Evolutionary conservation across 1,140 invertebrate species (phyloP).

Genomic region (Temnothorax longispinosus): DNA sequence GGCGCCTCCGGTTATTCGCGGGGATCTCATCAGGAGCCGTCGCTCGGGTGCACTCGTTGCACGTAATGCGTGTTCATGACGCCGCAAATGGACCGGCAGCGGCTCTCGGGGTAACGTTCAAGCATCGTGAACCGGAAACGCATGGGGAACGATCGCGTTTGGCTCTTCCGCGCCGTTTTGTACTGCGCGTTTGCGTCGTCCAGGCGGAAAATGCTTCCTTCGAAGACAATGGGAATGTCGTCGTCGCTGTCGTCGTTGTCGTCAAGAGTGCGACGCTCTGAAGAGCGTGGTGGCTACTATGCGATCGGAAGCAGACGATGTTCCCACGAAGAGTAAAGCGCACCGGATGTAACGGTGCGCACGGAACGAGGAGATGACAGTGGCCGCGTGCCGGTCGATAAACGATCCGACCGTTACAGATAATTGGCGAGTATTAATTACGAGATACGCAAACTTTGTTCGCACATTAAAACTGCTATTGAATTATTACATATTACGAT

Average conservation of each 20-base stretch:
- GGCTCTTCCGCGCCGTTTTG: slow-evolving; percentile 26
- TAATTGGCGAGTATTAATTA: slow-evolving; percentile 1
- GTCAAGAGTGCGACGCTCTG: slow-evolving; percentile 11
- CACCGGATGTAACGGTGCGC: slow-evolving; percentile 47
- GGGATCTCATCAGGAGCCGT: not conserved
- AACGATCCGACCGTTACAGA: not conserved
- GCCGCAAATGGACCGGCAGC: slow-evolving; percentile 45
- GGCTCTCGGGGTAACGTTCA: too few relatives aligned
- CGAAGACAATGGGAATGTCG: slow-evolving; percentile 16
- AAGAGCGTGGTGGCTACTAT: not conserved
- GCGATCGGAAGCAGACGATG: slow-evolving; percentile 30
- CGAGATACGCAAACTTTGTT: not conserved
- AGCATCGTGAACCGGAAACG: slow-evolving; percentile 14
- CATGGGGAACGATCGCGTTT: slow-evolving; percentile 14
- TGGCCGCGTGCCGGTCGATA: not conserved
- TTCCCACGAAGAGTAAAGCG: slow-evolving; percentile 24
- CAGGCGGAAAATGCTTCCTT: slow-evolving; percentile 26
- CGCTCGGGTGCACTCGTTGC: not conserved
- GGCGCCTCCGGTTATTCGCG: not conserved
- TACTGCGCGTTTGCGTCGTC: not conserved
- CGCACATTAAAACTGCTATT: not conserved
- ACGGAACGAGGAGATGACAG: not conserved
- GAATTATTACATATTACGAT: not conserved
- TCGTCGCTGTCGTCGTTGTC: not conserved
- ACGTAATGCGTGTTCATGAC: slow-evolving; percentile 1